Evolutionary conservation across 2,888 invertebrate genomes (phyloP), one percentile per base, ranked within the genome.

Genomic region (Galerucella pusilla): DNA sequence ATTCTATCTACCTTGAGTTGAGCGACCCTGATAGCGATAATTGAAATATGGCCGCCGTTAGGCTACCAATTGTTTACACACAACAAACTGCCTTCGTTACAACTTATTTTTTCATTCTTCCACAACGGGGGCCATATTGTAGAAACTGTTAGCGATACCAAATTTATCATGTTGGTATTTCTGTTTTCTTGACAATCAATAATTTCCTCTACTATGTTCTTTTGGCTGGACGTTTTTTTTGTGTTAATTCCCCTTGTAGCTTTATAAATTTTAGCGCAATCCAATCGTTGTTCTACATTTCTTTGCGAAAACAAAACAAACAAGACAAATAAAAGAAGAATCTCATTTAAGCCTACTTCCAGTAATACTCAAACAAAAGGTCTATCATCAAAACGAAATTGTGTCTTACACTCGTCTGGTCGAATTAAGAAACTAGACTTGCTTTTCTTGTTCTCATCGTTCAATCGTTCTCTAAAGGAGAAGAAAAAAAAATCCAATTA

Each of bases 401-500:
- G 60, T 70, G 71, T 71, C 73, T 71, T 71, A 75, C 73, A 71
- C 46, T 73, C 70, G 59, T 73, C 73, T 35, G 46, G 42, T 25
- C 60, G 66, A 46, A 72, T 72, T 66, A 72, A 65, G 70, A 75
- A 73, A 46, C 63, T 68, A 61, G 73, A 57, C 70, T 67, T 73
- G 46, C 45, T 65, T 74, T 71, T 64, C 60, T 73, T 74, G 69
- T 64, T 57, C 59, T 57, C 54, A 64, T 45, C 67, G 64, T 60
- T 75, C 69, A 71, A 71, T 74, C 68, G 74, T 63, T 71, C 60
- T 68, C 2, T 52, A 61, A 66, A 70, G 61, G 52, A 71, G 71
- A 71, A 77, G 77, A 77, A 76, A 74, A 66, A 76, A 80, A 79
- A 77, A 77, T 76, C 79, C 79, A 81, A 81, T 81, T 81, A 81